Evolutionary conservation across 2,888 invertebrate species (phyloP), one percentile per base, ranked within the genome.

Genomic region (Ceratothoa steindachneri): DNA sequence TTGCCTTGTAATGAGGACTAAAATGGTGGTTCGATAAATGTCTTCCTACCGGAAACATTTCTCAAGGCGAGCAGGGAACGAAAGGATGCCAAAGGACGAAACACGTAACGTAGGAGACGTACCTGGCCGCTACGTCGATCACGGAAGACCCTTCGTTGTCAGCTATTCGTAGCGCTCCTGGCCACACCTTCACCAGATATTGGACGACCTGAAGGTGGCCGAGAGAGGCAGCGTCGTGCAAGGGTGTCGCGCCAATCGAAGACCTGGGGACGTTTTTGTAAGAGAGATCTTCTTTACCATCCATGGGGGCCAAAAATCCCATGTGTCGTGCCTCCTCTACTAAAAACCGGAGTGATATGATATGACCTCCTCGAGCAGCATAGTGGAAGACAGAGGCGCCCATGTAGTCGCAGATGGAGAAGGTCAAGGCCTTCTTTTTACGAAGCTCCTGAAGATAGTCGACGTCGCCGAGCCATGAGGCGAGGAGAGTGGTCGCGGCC

Each of bases 171-270:
- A 83, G 80, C 19, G 81, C 76, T 69, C 83, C 77, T 2, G 80
- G 76, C 5, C 80, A 80, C 31, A 80, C 22, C 80, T 81, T 80
- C 28, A 83, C 68, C 30, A 85, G 79, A 84, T 84, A 85, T 28
- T 82, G 79, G 27, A 85, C 74, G 3, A 83, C 81, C 4, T 82
- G 81, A 15, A 84, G 77, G 67, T 84, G 82, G 1, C 85, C 85
- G 31, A 83, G 82, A 7, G 84, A 85, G 0, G 85, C 84, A 0
- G 85, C 85, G 80, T 85, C 85, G 70, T 85, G 85, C 3, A 83
- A 82, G 1, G 84, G 82, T 0, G 84, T 84, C 1, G 85, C 83
- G 1, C 85, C 85, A 19, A 83, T 82, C 19, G 24, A 7, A 60
- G 60, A 60, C 24, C 24, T 15, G 24, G 60, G 60, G 24, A 60